Conservation (phyloP, 2,797 vertebrate genomes). For the Sebastiscus albofasciatus region DNA sequence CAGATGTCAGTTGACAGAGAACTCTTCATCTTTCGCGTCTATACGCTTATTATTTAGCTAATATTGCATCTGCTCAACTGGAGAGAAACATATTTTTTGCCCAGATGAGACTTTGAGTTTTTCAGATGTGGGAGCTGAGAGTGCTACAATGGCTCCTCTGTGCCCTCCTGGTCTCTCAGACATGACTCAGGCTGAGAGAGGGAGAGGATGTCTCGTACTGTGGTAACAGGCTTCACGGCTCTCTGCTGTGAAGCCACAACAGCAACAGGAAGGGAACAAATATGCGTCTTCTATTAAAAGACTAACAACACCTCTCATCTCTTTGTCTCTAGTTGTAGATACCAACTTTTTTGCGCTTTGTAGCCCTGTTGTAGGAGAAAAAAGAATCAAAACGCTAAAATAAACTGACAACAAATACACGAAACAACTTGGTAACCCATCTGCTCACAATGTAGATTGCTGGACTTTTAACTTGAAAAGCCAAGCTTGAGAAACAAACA, state of each 20-base stretch:
- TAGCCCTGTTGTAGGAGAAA: neutral
- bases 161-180: conserved; percentile 63
- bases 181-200: conserved; percentile 69
- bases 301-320: neutral
- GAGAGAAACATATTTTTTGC: conserved; percentile 33
- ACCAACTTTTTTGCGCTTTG: neutral
- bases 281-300: neutral
- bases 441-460: neutral
- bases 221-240: conserved; percentile 35
- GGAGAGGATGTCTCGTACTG: conserved; percentile 54
- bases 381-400: neutral
- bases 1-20: neutral
- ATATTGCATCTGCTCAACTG: neutral
- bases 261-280: conserved; percentile 36
- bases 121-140: conserved; percentile 46
- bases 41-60: neutral
- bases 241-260: conserved; percentile 22
- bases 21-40: neutral
- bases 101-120: conserved; percentile 49
- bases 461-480: neutral
- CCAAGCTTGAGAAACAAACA: neutral
- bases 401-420: neutral
- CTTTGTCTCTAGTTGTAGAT: neutral
- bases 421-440: neutral
- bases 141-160: conserved; percentile 70